Percentiles rank a stretch among this genome's conserved stretches.
These are phyloP conservation scores for human (Homo sapiens) DNA, from an alignment of 2,113 vertebrate genomes.

Conservation along the genomic window GRCh38 chr16:61064501-61065000, in stretches of 20 bases:
- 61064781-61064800: neutral
- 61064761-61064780: neutral
- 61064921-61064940: no score
- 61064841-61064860: neutral
- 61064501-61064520: neutral
- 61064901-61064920: no score
- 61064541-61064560: neutral
- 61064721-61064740: neutral
- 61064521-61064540: neutral
- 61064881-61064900: no score
- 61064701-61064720: neutral
- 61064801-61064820: neutral
- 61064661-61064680: neutral
- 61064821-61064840: neutral
- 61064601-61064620: neutral
- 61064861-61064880: no score
- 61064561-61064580: neutral
- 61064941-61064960: no score
- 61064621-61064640: neutral
- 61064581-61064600: no score
- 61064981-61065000: no score
- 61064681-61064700: neutral
- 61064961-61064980: no score
- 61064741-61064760: neutral
- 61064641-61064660: neutral